Percentiles rank a stretch among this genome's conserved stretches.
Evolutionary conservation across 2,888 invertebrate genomes (phyloP).

Genomic region (Cheilosia soror): DNA sequence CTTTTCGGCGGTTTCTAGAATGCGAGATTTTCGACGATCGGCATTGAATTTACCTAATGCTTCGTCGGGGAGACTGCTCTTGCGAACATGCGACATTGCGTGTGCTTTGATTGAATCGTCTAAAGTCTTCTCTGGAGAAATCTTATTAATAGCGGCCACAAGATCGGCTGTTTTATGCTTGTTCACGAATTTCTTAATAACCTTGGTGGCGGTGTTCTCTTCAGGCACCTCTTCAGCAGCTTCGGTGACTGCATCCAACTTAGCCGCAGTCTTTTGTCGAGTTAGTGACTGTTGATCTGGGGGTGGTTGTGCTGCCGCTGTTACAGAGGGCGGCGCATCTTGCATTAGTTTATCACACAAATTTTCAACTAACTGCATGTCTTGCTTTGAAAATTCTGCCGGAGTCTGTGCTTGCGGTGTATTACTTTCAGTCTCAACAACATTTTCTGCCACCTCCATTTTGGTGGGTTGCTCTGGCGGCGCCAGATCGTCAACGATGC

Average conservation of each 20-base stretch:
- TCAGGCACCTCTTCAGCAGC: constrained; percentile 79
- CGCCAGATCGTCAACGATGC: constrained; percentile 74
- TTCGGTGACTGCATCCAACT: constrained; percentile 78
- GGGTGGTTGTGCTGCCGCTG: constrained; percentile 27
- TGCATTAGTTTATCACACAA: constrained; percentile 81
- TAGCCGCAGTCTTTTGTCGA: constrained; percentile 79
- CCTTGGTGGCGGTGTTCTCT: constrained; percentile 82
- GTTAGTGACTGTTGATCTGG: constrained; percentile 50
- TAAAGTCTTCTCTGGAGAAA: constrained; percentile 75
- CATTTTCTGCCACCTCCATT: constrained; percentile 80
- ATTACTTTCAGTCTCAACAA: constrained; percentile 76
- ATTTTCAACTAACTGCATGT: constrained; percentile 81
- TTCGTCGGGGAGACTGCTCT: constrained; percentile 83
- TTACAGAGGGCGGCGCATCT: constrained; percentile 52
- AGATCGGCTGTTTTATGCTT: constrained; percentile 83
- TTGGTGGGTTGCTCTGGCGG: constrained; percentile 69
- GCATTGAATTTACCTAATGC: constrained; percentile 83
- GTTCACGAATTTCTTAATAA: constrained; percentile 83
- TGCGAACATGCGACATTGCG: constrained; percentile 78
- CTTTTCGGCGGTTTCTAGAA: constrained; percentile 89
- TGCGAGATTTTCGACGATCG: constrained; percentile 87
- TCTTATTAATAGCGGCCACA: constrained; percentile 81
- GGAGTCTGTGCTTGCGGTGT: constrained; percentile 50
- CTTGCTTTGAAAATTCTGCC: constrained; percentile 78
- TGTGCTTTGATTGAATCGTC: constrained; percentile 69